These are phyloP conservation scores for Hartigia nigra DNA, from an alignment of 2,888 invertebrate species.

Conservation along the genomic window DNA sequence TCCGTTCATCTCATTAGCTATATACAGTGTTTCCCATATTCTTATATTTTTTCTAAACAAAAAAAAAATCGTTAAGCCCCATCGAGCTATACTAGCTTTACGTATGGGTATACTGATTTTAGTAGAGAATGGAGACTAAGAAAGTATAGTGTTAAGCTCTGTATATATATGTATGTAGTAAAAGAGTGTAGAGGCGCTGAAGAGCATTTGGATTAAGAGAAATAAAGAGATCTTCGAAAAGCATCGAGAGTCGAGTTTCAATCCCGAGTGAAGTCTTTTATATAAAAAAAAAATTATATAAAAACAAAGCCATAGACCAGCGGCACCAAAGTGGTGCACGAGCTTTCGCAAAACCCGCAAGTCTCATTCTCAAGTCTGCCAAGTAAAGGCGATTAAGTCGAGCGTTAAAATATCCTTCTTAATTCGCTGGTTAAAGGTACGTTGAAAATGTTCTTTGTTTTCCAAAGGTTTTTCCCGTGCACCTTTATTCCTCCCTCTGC, in stretches of 20 bases:
- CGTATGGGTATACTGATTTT: background rate
- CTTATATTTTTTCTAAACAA: background rate
- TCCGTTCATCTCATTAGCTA: background rate
- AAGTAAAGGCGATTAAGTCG: slow-evolving; percentile 56
- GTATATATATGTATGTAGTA: no score
- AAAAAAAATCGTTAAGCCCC: background rate
- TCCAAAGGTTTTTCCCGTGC: slow-evolving; percentile 33
- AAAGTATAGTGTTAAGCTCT: background rate
- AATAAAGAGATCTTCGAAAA: background rate
- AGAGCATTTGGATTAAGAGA: background rate
- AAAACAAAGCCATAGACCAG: background rate
- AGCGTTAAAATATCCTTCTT: slow-evolving; percentile 58
- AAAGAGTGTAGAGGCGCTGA: no score
- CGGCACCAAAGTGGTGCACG: background rate
- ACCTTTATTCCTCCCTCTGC: background rate
- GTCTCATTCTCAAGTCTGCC: background rate
- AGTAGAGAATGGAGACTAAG: background rate
- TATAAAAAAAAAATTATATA: background rate
- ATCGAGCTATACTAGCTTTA: background rate
- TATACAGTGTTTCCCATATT: background rate
- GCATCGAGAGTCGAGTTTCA: background rate
- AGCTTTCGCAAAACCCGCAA: background rate
- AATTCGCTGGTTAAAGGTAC: slow-evolving; percentile 43
- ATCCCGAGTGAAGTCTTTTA: background rate
- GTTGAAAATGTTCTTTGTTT: slow-evolving; percentile 42